Percentiles rank a stretch among this genome's conserved stretches.
phyloP scores from a whole-genome alignment of 2,888 invertebrate genomes.

The Drosophila leonis region DNA sequence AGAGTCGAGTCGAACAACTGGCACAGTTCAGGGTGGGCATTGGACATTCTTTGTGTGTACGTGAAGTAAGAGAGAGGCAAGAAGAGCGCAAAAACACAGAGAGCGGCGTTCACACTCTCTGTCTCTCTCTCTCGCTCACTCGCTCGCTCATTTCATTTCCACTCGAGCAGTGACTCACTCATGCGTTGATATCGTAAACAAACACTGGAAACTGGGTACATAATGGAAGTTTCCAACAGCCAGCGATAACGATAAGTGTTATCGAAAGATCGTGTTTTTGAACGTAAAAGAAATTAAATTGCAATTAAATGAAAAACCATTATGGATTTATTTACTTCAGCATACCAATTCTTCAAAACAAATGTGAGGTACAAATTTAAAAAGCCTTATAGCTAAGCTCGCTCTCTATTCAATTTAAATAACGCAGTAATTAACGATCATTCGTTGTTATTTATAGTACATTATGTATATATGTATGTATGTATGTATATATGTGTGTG shows the following conservation, averaged over 20 bases:
- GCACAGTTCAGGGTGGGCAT: conserved; percentile 20
- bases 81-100: neutral
- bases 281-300: neutral
- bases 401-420: conserved; percentile 67
- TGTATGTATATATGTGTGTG: conserved; percentile 20
- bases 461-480: conserved; percentile 11
- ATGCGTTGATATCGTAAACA: conserved; percentile 2
- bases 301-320: conserved; percentile 59
- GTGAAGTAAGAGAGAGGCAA: neutral
- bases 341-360: conserved; percentile 74
- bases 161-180: conserved; percentile 20
- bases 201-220: conserved; percentile 12
- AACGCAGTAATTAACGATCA: conserved; percentile 71
- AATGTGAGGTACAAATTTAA: conserved; percentile 77
- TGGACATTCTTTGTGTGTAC: conserved; percentile 46
- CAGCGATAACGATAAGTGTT: conserved; percentile 28
- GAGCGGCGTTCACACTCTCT: neutral
- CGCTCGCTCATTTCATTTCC: neutral
- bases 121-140: neutral
- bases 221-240: conserved; percentile 6
- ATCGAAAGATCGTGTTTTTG: neutral
- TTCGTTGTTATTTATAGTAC: conserved; percentile 53
- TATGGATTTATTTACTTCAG: conserved; percentile 74
- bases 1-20: conserved; percentile 16
- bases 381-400: conserved; percentile 73